Evolutionary conservation across 1,140 invertebrate genomes (phyloP).

Genomic region (Zophobas atratus): DNA sequence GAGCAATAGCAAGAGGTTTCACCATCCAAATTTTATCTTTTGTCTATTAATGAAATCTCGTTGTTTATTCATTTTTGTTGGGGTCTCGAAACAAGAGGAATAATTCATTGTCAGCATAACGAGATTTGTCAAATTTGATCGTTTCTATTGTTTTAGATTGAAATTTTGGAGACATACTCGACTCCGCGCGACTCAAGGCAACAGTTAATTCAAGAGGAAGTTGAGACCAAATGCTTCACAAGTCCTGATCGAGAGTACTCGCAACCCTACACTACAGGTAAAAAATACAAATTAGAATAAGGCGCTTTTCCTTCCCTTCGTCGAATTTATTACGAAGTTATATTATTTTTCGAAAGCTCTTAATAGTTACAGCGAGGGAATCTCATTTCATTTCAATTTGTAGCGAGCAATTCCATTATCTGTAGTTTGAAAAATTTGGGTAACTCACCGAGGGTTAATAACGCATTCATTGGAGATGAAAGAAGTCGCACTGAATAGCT

Average conservation of each 20-base stretch:
- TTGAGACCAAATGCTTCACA: conserved; percentile 70
- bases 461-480: conserved; percentile 3
- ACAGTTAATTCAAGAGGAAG: conserved; percentile 70
- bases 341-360: conserved; percentile 40
- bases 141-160: conserved; percentile 69
- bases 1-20: conserved; percentile 23
- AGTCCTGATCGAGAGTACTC: conserved; percentile 74
- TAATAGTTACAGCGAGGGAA: conserved; percentile 5
- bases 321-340: conserved; percentile 5
- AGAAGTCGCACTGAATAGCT: conserved; percentile 14
- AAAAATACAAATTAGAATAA: conserved; percentile 37
- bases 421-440: conserved; percentile 7
- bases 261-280: conserved; percentile 73
- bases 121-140: conserved; percentile 30
- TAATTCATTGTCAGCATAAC: conserved; percentile 10
- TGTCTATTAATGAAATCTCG: conserved; percentile 32
- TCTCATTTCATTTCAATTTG: conserved; percentile 41
- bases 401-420: background rate
- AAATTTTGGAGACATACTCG: conserved; percentile 74
- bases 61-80: conserved; percentile 39
- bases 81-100: conserved; percentile 3
- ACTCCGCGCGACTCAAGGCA: conserved; percentile 72
- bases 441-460: background rate
- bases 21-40: conserved; percentile 20
- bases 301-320: background rate